These are phyloP conservation scores for Catotricha subobsoleta DNA, from an alignment of 2,888 invertebrate species.

Conservation along the genomic window DNA sequence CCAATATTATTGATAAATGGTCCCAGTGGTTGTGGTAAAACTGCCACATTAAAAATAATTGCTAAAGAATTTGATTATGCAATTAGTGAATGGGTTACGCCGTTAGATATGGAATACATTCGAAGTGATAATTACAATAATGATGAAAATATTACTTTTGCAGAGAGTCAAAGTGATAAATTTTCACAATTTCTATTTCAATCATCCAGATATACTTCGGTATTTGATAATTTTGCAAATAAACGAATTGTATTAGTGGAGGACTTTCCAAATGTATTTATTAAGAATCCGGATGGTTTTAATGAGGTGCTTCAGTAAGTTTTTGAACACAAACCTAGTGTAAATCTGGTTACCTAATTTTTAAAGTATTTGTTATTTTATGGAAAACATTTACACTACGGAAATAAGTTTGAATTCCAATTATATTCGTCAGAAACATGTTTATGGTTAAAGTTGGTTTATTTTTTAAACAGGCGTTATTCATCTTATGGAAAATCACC, in stretches of 20 bases:
- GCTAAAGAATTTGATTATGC: constrained; percentile 37
- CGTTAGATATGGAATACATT: constrained; percentile 46
- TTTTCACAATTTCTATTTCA: constrained; percentile 62
- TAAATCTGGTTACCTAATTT: background rate
- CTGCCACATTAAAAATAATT: constrained; percentile 47
- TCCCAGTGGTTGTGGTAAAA: constrained; percentile 73
- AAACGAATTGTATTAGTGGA: constrained; percentile 50
- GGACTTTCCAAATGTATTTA: constrained; percentile 65
- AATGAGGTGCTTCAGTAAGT: constrained; percentile 48
- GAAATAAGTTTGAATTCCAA: too few relatives aligned
- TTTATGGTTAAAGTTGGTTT: constrained; percentile 3
- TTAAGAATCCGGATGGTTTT: constrained; percentile 46
- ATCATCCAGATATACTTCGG: constrained; percentile 56
- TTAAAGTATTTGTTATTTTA: background rate
- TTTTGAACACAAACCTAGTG: background rate
- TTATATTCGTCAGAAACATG: too few relatives aligned
- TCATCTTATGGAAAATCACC: constrained; percentile 41
- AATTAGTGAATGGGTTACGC: constrained; percentile 64
- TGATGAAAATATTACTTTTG: constrained; percentile 14
- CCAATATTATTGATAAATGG: constrained; percentile 57
- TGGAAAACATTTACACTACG: constrained; percentile 8
- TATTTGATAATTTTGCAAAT: constrained; percentile 33
- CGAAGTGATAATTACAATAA: constrained; percentile 17
- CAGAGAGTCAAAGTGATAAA: constrained; percentile 42
- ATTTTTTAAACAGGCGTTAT: background rate